Evolutionary conservation across 1,140 invertebrate species (phyloP), one percentile per base, ranked within the genome.

Genomic region (Lanistes nyassanus): DNA sequence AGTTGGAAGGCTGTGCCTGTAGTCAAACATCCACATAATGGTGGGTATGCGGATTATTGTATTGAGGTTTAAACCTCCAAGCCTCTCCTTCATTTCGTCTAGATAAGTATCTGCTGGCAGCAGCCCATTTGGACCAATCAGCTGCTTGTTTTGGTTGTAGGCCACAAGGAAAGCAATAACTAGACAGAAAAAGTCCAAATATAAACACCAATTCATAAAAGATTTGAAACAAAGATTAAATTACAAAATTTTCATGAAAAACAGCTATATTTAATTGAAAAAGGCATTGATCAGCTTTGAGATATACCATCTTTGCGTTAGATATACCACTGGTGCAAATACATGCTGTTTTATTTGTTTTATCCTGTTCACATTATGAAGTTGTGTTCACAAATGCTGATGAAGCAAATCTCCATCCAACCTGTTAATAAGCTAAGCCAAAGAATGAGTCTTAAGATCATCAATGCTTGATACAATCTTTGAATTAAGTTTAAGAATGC

Each of bases 111-210:
- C 68, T 19, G 88, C 86, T 51, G 89, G 89, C 7, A 90, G 84
- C 19, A 90, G 81, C n/a, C 89, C 89, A 65, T 84, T 82, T 65
- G 83, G 80, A 23, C 89, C 89, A 55, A 90, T 72, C 23, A 90
- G 81, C 71, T 87, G 77, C 77, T 87, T 86, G 82, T 90, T 90
- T 77, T 90, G 89, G 76, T 89, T 79, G 36, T 86, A 83, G 23
- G 88, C 88, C 31, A 90, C 88, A 31, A 89, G 79, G 79, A 88
- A 90, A 29, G 89, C 89, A 16, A 90, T 84, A 84, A 83, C 89
- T 90, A 82, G 23, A 83, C 81, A 56, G 75, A n/a, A 74, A 47
- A 34, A 74, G 7, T 60, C 21, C n/a, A 62, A 72, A 13, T 39
- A 34, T 51, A 23, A 31, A 2, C 31, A 67, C 0, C 6, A 37